phyloP scores from a whole-genome alignment of 2,113 vertebrate genomes.

The Salvelinus fontinalis region DNA sequence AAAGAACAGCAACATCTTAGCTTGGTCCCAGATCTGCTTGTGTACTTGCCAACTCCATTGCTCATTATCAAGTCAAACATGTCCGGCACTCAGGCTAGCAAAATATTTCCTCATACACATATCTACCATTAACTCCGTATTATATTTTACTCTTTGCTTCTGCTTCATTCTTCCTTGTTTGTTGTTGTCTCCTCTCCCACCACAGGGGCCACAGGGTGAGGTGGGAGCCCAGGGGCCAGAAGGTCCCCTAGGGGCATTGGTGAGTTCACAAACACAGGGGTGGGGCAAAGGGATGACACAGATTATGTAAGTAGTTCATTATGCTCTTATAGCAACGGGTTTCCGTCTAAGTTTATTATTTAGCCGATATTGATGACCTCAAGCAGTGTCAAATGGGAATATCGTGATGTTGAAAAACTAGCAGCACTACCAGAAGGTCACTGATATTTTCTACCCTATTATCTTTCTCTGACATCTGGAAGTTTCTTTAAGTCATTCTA shows the following conservation, averaged over 20 bases:
- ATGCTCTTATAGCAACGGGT: background rate
- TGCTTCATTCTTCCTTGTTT: background rate
- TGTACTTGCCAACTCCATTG: background rate
- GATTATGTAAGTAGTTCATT: too few species aligned
- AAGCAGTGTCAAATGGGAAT: background rate
- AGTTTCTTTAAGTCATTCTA: background rate
- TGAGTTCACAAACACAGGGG: slow-evolving; percentile 52
- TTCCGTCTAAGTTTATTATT: too few species aligned
- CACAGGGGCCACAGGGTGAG: slow-evolving; percentile 74
- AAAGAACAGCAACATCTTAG: background rate
- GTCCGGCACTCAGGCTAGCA: background rate
- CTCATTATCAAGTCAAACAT: background rate
- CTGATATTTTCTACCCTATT: too few species aligned
- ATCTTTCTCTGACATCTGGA: too few species aligned
- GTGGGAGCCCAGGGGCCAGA: slow-evolving; percentile 70
- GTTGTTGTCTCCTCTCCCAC: background rate
- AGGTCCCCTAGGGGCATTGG: slow-evolving; percentile 69
- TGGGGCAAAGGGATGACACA: background rate
- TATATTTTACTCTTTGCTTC: background rate
- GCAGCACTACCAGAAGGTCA: background rate
- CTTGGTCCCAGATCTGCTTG: background rate
- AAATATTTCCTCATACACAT: too few species aligned
- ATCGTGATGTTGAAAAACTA: background rate
- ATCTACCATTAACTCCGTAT: too few species aligned
- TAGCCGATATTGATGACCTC: too few species aligned